phyloP scores from a whole-genome alignment of 2,797 vertebrate species.

The Aythya fuligula region DNA sequence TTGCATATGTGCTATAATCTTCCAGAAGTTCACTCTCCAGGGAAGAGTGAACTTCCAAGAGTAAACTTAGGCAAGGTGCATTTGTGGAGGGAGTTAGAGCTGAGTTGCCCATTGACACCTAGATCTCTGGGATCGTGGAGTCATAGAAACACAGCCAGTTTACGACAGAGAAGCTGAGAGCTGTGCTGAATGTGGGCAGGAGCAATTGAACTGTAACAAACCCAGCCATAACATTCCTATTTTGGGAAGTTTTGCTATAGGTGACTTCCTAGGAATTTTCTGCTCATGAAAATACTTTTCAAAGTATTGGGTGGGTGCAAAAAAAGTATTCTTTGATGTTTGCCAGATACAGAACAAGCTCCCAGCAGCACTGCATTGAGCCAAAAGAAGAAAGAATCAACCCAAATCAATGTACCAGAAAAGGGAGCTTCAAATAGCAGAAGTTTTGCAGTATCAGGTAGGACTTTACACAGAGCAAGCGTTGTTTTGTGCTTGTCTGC shows the following conservation, averaged over 20 bases:
- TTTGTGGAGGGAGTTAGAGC: background rate
- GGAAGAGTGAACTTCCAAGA: background rate
- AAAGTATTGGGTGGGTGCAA: background rate
- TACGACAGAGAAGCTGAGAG: background rate
- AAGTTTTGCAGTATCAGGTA: background rate
- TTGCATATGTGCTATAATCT: background rate
- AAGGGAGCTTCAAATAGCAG: background rate
- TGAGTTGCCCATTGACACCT: background rate
- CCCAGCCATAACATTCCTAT: rapidly evolving
- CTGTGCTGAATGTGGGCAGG: background rate
- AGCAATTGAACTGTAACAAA: background rate
- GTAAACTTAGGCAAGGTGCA: background rate
- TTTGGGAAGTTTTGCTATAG: background rate
- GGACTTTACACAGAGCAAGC: background rate
- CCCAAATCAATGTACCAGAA: background rate
- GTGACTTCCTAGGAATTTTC: background rate
- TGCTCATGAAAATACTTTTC: background rate
- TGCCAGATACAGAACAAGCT: background rate
- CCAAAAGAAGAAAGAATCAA: background rate
- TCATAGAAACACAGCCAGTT: background rate
- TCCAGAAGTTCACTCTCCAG: background rate
- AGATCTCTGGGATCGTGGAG: background rate
- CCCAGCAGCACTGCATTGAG: background rate
- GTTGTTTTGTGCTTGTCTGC: background rate
- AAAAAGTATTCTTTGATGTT: background rate